Evolutionary conservation across 2,888 invertebrate genomes (phyloP), one percentile per base, ranked within the genome.

Genomic region (Drosophila siamana): DNA sequence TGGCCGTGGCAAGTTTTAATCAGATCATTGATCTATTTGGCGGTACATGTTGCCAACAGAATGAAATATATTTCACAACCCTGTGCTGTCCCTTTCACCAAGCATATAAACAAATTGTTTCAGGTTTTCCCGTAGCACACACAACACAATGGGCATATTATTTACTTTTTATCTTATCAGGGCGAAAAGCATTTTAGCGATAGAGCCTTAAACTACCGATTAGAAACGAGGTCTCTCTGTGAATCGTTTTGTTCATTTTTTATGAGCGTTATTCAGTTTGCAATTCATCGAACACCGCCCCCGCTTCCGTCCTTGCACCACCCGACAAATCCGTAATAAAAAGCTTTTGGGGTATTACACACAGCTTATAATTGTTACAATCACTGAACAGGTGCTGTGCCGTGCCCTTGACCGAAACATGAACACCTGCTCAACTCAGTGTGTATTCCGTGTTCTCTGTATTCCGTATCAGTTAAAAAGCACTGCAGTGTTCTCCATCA

Each of bases 381-480:
- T 46, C 15, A 26, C n/a, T 22, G 11, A 28, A n/a, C 64, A 67
- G 57, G 72, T 75, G 64, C 43, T 11, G 46, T 36, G 56, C 46
- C n/a, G 46, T 40, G 56, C 54, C 66, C 62, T 69, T 55, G 61
- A 64, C 55, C 57, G 61, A 33, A 52, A 0, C 9, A 7, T 33
- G 33, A 54, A 67, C 81, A 85, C 79, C 81, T 82, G 87, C 43
- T 56, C 11, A 6, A 85, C 43, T 56, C 11, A 6, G 6, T 11
- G 22, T 44, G 28, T 28, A 28, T 33, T 33, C 33, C 3, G 4
- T 4, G 33, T 33, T 1, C n/a, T n/a, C n/a, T n/a, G 33, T 33
- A 19, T 19, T 19, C 19, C 9, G 33, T 33, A 59, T 52, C 51
- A 41, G 15, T 19, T 15, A 47, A 43, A 19, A 38, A 6, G 15